Base-by-base conservation (phyloP, 2,797 vertebrate species). In the Podargus strigoides region DNA sequence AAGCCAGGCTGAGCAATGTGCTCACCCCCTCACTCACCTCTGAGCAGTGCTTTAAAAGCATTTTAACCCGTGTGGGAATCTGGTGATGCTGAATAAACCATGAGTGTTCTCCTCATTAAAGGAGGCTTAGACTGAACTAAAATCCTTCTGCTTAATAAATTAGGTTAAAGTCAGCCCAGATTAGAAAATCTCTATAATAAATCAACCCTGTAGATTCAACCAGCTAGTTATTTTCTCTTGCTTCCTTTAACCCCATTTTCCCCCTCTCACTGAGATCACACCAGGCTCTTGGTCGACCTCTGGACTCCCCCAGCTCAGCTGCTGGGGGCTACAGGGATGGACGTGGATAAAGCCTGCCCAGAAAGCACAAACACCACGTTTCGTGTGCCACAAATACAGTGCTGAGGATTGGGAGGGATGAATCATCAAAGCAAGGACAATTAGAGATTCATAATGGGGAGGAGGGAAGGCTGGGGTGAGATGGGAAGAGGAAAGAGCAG, bases 161-260 rank as follows among this genome's bases (percentile, higher is more conserved):
- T 2, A 81, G 88, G 74, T 75, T 93, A 18, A 89, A 96, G 80
- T 50, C 86, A 95, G 86, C 77, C 90, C 88, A 75, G 86, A 73
- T 69, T 19, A 90, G 74, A 73, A 92, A 90, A 87, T 1, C 74
- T 46, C 24, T 14, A 3, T 4, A 44, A 85, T 3, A 63, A 87
- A 87, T 3, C 85, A 44, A 23, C 22, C 19, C 68, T 26, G 27
- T 21, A 46, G 67, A 55, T 44, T 26, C 81, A 30, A 44, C 4
- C 72, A 55, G 66, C 74, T 49, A 47, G 16, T 14, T 67, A 18
- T 86, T 90, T 92, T 32, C 32, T 26, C 59, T 46, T 47, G 36
- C 59, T 73, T 55, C 3, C 60, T 84, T 82, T 44, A 84, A 46
- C 84, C 37, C 60, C 10, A 1, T 70, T 85, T 91, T 55, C 70